Conservation (phyloP, 2,888 invertebrate species). For the Sceliomorpha sp. region DNA sequence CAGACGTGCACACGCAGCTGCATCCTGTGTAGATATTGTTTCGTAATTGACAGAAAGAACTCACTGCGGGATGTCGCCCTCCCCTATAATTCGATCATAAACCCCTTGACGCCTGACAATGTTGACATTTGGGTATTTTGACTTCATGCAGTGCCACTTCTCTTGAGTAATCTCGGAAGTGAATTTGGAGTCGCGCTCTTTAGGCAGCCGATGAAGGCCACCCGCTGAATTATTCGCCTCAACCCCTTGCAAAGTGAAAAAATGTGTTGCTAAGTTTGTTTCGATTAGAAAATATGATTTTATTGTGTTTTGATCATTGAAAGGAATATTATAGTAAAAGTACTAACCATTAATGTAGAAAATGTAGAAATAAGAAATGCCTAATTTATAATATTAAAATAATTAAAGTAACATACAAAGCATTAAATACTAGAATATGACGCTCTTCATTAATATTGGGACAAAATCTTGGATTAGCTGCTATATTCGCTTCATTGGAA, state of each 20-base stretch:
- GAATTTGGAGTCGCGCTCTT: conserved; percentile 12
- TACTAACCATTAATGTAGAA: no score
- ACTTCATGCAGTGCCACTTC: conserved; percentile 74
- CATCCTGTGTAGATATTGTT: conserved; percentile 63
- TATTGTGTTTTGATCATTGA: conserved; percentile 12
- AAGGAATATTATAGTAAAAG: no score
- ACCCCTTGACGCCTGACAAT: conserved; percentile 77
- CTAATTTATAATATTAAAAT: no score
- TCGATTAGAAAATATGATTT: conserved; percentile 23
- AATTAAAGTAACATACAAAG: no score
- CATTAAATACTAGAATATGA: no score
- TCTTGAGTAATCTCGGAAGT: conserved; percentile 42
- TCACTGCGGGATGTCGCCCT: conserved; percentile 66
- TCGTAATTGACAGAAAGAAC: conserved; percentile 75
- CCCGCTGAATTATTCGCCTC: conserved; percentile 39
- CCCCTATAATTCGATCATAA: conserved; percentile 79
- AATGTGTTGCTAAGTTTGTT: conserved; percentile 35
- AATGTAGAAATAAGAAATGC: conserved; percentile 4
- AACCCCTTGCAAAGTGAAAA: conserved; percentile 34
- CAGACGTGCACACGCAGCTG: conserved; percentile 66
- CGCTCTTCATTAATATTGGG: no score
- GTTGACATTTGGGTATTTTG: conserved; percentile 79
- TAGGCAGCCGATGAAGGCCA: conserved; percentile 18
- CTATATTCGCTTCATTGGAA: no score
- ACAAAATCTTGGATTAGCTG: no score